A percentile compares a stretch with the other conserved stretches of the same genome.
Evolutionary conservation across 2,888 invertebrate genomes (phyloP).

Genomic region (Danaus chrysippus): DNA sequence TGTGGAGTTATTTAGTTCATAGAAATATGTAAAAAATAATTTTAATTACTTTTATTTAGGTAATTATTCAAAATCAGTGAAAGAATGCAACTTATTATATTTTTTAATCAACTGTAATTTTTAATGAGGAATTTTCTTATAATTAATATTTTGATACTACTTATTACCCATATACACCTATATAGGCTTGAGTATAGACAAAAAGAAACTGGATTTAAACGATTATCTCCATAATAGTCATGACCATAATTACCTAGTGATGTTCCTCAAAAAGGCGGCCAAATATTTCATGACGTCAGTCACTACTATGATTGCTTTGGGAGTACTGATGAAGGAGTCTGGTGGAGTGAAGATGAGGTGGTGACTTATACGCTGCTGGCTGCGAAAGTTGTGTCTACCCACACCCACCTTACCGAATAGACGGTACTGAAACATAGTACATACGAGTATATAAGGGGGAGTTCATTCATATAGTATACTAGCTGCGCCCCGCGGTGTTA

Average conservation of each 20-base stretch:
- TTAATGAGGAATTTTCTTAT: too few species aligned
- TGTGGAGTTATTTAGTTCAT: conserved; percentile 1
- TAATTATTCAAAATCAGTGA: too few species aligned
- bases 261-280: conserved; percentile 46
- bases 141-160: too few species aligned
- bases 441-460: background rate
- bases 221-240: too few species aligned
- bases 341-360: conserved; percentile 53
- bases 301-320: conserved; percentile 45
- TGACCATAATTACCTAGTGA: conserved; percentile 44
- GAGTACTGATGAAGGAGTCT: conserved; percentile 36
- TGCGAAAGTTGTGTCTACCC: conserved; percentile 65
- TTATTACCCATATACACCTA: too few species aligned
- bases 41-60: background rate
- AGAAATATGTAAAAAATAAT: too few species aligned
- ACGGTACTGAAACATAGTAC: conserved; percentile 55
- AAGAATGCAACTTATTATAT: too few species aligned
- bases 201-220: too few species aligned
- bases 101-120: too few species aligned
- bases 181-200: too few species aligned
- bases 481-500: too few species aligned
- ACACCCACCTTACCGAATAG: conserved; percentile 50
- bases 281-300: conserved; percentile 41
- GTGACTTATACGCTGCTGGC: conserved; percentile 50
- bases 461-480: background rate